Conservation (phyloP, 2,888 invertebrate genomes). For the Drosophila pegasa region DNA sequence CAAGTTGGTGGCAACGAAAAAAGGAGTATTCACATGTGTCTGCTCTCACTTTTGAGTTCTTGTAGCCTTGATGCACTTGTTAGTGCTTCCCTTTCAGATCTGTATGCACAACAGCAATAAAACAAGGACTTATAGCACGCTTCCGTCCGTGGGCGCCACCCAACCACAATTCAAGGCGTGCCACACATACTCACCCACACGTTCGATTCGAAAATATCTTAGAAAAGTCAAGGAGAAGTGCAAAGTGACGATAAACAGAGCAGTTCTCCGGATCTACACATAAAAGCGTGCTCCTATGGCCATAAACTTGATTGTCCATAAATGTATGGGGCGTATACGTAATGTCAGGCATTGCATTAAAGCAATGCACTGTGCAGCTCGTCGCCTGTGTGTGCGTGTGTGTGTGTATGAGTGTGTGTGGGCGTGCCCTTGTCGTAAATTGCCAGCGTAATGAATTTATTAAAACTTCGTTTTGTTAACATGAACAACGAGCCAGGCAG, state of each 20-base stretch:
- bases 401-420: conserved; percentile 4
- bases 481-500: conserved; percentile 23
- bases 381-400: neutral
- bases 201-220: conserved; percentile 72
- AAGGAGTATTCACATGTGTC: conserved; percentile 7
- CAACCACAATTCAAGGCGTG: conserved; percentile 20
- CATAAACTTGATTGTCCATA: conserved; percentile 77
- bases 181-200: conserved; percentile 16
- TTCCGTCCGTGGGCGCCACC: neutral
- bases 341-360: conserved; percentile 69
- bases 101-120: conserved; percentile 28
- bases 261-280: conserved; percentile 20
- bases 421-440: conserved; percentile 51
- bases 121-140: conserved; percentile 17
- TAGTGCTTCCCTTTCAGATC: conserved; percentile 5
- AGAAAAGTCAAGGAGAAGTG: conserved; percentile 67
- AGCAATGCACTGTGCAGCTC: conserved; percentile 54
- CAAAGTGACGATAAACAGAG: conserved; percentile 68
- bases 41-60: conserved; percentile 5
- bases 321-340: conserved; percentile 80
- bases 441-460: conserved; percentile 76
- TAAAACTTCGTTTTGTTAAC: conserved; percentile 68
- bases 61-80: conserved; percentile 5
- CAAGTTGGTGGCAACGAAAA: neutral
- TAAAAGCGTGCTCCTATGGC: conserved; percentile 24